Conservation (phyloP, 2,113 vertebrate species). For the Pan paniscus region DNA sequence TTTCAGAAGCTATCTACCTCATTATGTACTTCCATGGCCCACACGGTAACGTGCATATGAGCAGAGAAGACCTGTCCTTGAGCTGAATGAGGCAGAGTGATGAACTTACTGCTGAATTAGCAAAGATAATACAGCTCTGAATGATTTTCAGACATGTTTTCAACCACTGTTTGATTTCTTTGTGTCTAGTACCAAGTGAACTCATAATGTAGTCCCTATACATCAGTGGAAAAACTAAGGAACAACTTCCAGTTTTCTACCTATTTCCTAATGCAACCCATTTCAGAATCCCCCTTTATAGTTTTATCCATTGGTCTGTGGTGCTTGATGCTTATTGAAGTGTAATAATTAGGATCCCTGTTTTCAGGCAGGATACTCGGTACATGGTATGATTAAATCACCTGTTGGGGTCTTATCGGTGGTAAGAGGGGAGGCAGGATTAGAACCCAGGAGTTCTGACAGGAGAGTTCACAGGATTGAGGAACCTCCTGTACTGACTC, state of each 20-base stretch:
- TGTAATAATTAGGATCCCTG: not conserved
- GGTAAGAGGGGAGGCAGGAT: not conserved
- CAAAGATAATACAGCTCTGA: conserved; percentile 78
- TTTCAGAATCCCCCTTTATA: not conserved
- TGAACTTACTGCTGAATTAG: conserved; percentile 59
- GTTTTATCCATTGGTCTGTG: not conserved
- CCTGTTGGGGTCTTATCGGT: not conserved
- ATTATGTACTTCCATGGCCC: not conserved
- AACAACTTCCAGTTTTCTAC: not conserved
- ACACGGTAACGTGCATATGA: not conserved
- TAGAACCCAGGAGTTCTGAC: not conserved
- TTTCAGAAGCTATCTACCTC: not conserved
- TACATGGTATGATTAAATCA: not conserved
- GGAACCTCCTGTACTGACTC: fast-evolving
- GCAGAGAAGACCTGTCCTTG: not conserved
- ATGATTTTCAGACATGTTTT: conserved; percentile 26
- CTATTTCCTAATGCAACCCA: not conserved
- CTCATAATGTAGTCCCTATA: not conserved
- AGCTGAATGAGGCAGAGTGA: conserved; percentile 55
- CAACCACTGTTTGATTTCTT: not conserved
- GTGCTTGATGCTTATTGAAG: not conserved
- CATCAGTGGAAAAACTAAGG: not conserved
- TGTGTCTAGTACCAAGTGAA: not conserved
- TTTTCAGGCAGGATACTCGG: not conserved
- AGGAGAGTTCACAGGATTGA: not conserved